These are phyloP conservation scores for Protodeltote pygarga DNA, from an alignment of 2,888 invertebrate species.

Conservation along the genomic window DNA sequence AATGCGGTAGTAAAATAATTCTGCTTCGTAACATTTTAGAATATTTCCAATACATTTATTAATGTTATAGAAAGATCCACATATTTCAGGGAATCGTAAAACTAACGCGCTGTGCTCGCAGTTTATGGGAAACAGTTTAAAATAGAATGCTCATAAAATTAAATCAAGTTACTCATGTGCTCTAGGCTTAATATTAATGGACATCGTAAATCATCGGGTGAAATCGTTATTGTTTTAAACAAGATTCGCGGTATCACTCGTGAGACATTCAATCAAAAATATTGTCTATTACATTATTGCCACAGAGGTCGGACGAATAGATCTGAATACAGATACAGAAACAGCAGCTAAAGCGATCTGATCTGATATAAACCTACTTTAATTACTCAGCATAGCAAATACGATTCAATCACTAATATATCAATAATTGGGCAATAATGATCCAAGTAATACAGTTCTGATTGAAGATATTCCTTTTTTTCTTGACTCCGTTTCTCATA, in stretches of 20 bases:
- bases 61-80: slow-evolving; percentile 18
- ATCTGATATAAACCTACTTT: no score
- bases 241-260: slow-evolving; percentile 35
- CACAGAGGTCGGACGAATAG: no score
- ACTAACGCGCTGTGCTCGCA: slow-evolving; percentile 9
- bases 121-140: slow-evolving; percentile 33
- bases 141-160: slow-evolving; percentile 34
- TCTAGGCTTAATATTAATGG: neutral
- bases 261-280: slow-evolving; percentile 59
- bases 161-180: slow-evolving; percentile 27
- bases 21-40: slow-evolving; percentile 6
- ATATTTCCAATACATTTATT: slow-evolving; percentile 17
- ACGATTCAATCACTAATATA: no score
- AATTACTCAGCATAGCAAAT: no score
- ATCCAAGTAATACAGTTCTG: no score
- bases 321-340: no score
- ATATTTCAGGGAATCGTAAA: slow-evolving; percentile 37
- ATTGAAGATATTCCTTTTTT: no score
- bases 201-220: slow-evolving; percentile 31
- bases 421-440: no score
- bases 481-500: no score
- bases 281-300: slow-evolving; percentile 56
- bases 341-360: no score
- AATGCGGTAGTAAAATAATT: slow-evolving; percentile 32
- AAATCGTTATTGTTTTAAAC: slow-evolving; percentile 39